A percentile compares a stretch with the other conserved stretches of the same genome.
Evolutionary conservation across 2,888 invertebrate species (phyloP).

Genomic region (Synanthedon vespiformis): DNA sequence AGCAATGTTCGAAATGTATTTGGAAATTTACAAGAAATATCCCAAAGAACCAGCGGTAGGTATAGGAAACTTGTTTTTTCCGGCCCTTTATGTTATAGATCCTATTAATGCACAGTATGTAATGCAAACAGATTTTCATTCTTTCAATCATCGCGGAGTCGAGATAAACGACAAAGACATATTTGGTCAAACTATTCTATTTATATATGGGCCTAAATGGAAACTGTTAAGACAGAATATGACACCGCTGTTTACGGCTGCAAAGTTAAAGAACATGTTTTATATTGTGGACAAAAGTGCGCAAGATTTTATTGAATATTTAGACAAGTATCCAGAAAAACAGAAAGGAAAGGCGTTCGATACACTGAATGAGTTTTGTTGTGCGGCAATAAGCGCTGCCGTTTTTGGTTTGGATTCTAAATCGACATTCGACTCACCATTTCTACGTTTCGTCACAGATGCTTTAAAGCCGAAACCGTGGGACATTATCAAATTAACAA

Average conservation of each 20-base stretch:
- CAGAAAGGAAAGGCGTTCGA: constrained; percentile 18
- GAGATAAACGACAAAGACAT: constrained; percentile 20
- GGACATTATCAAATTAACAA: constrained; percentile 19
- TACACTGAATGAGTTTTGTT: constrained; percentile 22
- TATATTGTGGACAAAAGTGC: constrained; percentile 39
- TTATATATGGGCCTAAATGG: constrained; percentile 37
- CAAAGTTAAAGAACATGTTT: constrained; percentile 45
- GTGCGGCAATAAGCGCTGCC: constrained; percentile 34
- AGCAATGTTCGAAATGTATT: constrained; percentile 21
- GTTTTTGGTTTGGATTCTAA: constrained; percentile 44
- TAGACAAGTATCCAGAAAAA: constrained; percentile 23
- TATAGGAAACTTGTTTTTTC: constrained; percentile 20
- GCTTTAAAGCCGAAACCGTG: constrained; percentile 13
- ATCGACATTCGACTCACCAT: constrained; percentile 39
- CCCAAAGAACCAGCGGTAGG: constrained; percentile 31
- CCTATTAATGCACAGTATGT: constrained; percentile 25
- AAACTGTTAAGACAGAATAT: constrained; percentile 39
- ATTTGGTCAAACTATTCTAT: constrained; percentile 29
- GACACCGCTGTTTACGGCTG: constrained; percentile 38
- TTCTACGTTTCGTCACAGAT: constrained; percentile 20
- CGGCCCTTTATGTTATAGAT: constrained; percentile 25
- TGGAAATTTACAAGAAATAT: constrained; percentile 27
- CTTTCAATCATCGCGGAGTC: constrained; percentile 31
- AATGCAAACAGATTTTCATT: constrained; percentile 24
- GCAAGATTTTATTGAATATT: constrained; percentile 28